Base-by-base conservation (phyloP, 2,888 invertebrate genomes). In the Ceramica pisi region DNA sequence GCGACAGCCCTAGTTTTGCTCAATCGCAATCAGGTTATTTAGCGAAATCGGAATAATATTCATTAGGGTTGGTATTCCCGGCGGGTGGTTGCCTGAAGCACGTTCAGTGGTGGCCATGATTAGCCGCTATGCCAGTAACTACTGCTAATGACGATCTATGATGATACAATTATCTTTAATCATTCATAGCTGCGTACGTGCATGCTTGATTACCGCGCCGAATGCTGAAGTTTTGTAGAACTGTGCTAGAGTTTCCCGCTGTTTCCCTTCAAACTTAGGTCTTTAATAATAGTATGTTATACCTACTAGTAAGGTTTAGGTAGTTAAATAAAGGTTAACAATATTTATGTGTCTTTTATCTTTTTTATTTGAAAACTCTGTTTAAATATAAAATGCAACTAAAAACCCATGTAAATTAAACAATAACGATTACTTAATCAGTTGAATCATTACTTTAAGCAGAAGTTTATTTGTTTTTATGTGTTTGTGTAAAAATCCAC, bases 71-170 rank as follows among this genome's bases (percentile, higher is more conserved):
- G 60, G 57, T 65, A 82, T 72, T 79, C 79, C 78, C 67, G 38
- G 62, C 55, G 82, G 67, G 59, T 69, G 55, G 71, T 51, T n/a
- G 79, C 75, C 71, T 67, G 61, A 59, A 71, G 81, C 81, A 81
- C 81, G 83, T 81, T 74, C 67, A 59, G 59, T 63, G 67, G 75
- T 66, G 60, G 69, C 69, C 59, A 72, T 80, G 76, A 83, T 81
- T 81, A 80, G 83, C 76, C 56, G 67, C 64, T 69, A 26, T 59
- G 50, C 57, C 56, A 80, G 64, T 74, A 79, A 82, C 83, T 67
- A 81, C 64, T 26, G 38, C 67, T 81, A 83, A 81, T 83, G 80
- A 57, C 80, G 63, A 81, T 83, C 71, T 76, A 72, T 76, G 83
- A 75, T 65, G 67, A 70, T 68, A 67, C 69, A 71, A 75, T 83